Base-by-base conservation (phyloP, 2,888 invertebrate genomes). In the Mechanitis messenoides region DNA sequence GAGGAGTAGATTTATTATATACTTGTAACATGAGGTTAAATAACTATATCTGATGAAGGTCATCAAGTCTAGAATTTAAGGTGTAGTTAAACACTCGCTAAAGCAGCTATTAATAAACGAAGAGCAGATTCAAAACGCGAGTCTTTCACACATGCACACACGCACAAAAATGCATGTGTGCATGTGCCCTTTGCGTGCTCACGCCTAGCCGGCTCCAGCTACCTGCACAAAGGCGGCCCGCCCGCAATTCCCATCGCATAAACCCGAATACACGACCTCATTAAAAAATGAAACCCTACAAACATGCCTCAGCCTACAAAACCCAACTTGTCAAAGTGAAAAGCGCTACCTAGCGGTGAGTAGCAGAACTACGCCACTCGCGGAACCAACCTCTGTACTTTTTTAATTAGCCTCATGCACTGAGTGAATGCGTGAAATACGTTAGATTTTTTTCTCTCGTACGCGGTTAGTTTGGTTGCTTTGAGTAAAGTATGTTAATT, bases 371-470 rank as follows among this genome's bases (percentile, higher is more conserved):
- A 82, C 86, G 67, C 81, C 85, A 85, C 88, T 89, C 81, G 81
- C 80, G 76, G 68, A 89, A 77, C 80, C 87, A 87, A 74, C 82
- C 83, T 83, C 84, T 88, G 88, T 87, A 81, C 87, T 82, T 84
- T 89, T 89, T 90, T 90, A 90, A 90, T 90, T 90, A 88, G 89
- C 89, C 73, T 74, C 85, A 87, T 89, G 85, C 84, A 84, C 75
- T 72, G 78, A 80, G 75, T 87, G 86, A 87, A 88, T 88, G 85
- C 83, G 83, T 85, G 79, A 82, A 85, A 82, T 83, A 83, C 80
- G 84, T 85, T 83, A 84, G 84, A 80, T 78, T 84, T 84, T 78
- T 80, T 80, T 79, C 79, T 78, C 72, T 74, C 79, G 72, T 79
- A 75, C 75, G 79, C 84, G 85, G 86, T 86, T 88, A 87, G 87